phyloP scores from a whole-genome alignment of 2,888 invertebrate genomes.

The Xestia c-nigrum region DNA sequence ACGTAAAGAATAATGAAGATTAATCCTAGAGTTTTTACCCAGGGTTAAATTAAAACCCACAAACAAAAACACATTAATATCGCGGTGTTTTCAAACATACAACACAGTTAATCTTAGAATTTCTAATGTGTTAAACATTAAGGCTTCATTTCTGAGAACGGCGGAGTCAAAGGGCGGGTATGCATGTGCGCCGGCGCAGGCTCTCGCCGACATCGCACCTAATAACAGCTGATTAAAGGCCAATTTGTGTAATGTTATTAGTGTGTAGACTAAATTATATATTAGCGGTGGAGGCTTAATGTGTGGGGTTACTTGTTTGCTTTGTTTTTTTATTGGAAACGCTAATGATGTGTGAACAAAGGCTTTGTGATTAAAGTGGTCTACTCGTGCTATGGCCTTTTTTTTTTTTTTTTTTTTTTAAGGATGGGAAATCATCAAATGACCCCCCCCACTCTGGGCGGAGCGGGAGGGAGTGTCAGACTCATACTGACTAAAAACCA shows the following conservation, averaged over 20 bases:
- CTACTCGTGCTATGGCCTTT: slow-evolving; percentile 7
- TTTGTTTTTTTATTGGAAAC: slow-evolving; percentile 38
- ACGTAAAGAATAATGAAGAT: too few species aligned
- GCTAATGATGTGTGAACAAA: slow-evolving; percentile 49
- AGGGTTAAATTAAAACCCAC: not conserved
- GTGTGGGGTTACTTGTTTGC: slow-evolving; percentile 37
- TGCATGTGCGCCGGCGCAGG: slow-evolving; percentile 59
- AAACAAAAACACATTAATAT: slow-evolving; percentile 3
- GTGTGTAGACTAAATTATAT: slow-evolving; percentile 59
- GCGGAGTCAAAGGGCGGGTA: slow-evolving; percentile 72
- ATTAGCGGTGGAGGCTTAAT: slow-evolving; percentile 34
- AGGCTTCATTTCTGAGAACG: slow-evolving; percentile 61
- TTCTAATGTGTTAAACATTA: slow-evolving; percentile 51
- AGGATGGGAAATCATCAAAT: too few species aligned
- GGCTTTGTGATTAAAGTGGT: slow-evolving; percentile 22
- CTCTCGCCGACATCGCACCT: slow-evolving; percentile 65
- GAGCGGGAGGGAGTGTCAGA: too few species aligned
- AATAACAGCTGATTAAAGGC: slow-evolving; percentile 69
- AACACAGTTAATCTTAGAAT: slow-evolving; percentile 41
- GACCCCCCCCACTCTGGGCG: too few species aligned
- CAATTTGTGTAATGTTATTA: slow-evolving; percentile 67
- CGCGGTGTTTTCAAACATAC: slow-evolving; percentile 39
- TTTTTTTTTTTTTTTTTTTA: too few species aligned
- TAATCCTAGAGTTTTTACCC: not conserved
- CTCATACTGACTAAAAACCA: too few species aligned